Percentiles rank a stretch among this genome's conserved stretches.
These are phyloP conservation scores for Calidris pygmaea DNA, from an alignment of 2,113 vertebrate species.

Conservation along the genomic window DNA sequence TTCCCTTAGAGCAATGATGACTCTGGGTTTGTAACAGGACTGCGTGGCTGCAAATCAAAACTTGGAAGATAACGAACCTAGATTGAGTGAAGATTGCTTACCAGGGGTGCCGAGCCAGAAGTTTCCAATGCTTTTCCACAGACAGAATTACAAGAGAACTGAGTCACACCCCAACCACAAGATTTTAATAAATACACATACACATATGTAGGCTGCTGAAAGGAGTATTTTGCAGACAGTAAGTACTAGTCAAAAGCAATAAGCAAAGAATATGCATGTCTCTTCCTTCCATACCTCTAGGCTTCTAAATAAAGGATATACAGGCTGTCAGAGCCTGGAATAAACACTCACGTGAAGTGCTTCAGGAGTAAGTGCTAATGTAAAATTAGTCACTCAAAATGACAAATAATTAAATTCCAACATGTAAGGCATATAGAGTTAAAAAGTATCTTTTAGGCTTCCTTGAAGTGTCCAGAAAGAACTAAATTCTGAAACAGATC, in stretches of 20 bases:
- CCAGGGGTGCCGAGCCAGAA: rapidly evolving
- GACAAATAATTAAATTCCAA: slow-evolving; percentile 11
- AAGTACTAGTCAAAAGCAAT: not conserved
- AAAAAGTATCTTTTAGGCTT: not conserved
- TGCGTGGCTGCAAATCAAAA: not conserved
- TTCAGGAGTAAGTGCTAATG: not conserved
- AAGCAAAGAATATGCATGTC: not conserved
- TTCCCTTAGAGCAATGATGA: not conserved
- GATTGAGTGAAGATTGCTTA: not conserved
- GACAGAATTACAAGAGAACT: not conserved
- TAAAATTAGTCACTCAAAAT: not conserved
- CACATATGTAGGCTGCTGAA: not conserved
- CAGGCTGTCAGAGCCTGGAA: not conserved
- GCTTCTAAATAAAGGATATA: slow-evolving; percentile 26
- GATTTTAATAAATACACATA: not conserved
- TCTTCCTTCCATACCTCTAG: not conserved
- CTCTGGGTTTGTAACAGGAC: not conserved
- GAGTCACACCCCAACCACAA: not conserved
- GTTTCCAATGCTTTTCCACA: not conserved
- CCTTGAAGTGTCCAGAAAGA: not conserved
- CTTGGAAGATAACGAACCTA: not conserved
- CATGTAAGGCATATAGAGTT: not conserved
- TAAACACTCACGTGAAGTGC: not conserved
- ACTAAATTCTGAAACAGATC: not conserved
- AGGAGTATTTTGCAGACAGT: not conserved